phyloP scores from a whole-genome alignment of 2,113 vertebrate genomes.

The Micronycteris hirsuta region DNA sequence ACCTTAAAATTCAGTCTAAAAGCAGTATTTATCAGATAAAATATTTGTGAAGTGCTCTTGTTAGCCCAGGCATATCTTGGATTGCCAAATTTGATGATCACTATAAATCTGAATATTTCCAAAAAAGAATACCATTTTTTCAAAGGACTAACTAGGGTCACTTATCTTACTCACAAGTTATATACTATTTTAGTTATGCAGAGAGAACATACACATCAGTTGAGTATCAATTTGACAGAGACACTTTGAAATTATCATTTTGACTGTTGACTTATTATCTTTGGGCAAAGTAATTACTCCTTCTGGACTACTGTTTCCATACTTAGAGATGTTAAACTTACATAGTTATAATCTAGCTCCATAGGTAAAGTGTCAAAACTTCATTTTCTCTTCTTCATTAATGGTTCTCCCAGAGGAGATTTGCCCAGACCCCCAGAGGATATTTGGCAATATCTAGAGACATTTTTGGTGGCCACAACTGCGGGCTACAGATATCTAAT shows the following conservation, averaged over 20 bases:
- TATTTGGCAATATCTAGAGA: background rate
- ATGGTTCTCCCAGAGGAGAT: background rate
- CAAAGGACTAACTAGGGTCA: background rate
- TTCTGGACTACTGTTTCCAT: background rate
- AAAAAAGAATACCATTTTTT: background rate
- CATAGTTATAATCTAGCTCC: background rate
- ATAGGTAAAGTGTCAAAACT: background rate
- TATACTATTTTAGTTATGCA: background rate
- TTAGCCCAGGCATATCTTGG: background rate
- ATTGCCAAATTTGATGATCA: background rate
- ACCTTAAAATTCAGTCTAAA: constrained; percentile 23
- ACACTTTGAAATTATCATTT: background rate
- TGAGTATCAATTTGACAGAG: background rate
- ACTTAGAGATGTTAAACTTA: background rate
- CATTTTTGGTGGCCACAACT: background rate
- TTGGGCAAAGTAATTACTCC: background rate
- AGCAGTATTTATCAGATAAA: background rate
- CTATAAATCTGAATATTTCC: constrained; percentile 1
- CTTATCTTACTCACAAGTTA: background rate
- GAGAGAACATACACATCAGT: background rate
- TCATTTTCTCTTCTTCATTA: background rate
- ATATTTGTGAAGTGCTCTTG: background rate
- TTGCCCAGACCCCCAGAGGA: background rate
- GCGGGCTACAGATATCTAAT: background rate
- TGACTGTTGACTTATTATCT: background rate